These are phyloP conservation scores for Anticlea derivata DNA, from an alignment of 2,888 invertebrate genomes.

Conservation along the genomic window DNA sequence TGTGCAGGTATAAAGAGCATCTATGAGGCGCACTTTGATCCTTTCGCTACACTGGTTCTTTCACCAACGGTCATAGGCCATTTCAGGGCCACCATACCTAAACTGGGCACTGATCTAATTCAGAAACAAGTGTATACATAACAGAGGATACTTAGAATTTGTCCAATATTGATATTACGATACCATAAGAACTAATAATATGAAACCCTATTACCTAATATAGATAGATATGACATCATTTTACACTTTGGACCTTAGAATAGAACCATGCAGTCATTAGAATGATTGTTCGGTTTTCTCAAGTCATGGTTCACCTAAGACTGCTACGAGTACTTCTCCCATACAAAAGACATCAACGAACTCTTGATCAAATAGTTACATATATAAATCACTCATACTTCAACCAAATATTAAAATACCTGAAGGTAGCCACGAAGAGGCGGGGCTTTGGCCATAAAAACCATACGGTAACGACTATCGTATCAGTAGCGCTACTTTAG, in stretches of 20 bases:
- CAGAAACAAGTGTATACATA: too few relatives aligned
- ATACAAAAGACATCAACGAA: constrained; percentile 36
- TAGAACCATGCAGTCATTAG: neutral
- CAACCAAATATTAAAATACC: neutral
- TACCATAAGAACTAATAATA: too few relatives aligned
- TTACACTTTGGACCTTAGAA: neutral
- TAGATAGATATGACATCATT: constrained; percentile 22
- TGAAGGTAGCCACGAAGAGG: constrained; percentile 2
- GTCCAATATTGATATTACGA: too few relatives aligned
- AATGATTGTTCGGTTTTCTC: constrained; percentile 5
- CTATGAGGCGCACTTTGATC: too few relatives aligned
- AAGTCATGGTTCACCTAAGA: constrained; percentile 8
- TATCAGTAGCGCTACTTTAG: neutral
- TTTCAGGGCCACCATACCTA: too few relatives aligned
- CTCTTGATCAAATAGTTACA: constrained; percentile 5
- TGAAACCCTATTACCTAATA: too few relatives aligned
- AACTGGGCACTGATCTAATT: too few relatives aligned
- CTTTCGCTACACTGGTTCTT: too few relatives aligned
- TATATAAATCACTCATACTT: constrained; percentile 4
- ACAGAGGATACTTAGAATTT: too few relatives aligned
- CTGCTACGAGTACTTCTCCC: constrained; percentile 1
- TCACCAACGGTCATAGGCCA: too few relatives aligned
- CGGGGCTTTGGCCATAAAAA: constrained; percentile 7
- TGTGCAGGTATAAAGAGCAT: too few relatives aligned
- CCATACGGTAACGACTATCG: neutral